Evolutionary conservation across 1,140 invertebrate genomes (phyloP).

Genomic region (Phthorimaea operculella): DNA sequence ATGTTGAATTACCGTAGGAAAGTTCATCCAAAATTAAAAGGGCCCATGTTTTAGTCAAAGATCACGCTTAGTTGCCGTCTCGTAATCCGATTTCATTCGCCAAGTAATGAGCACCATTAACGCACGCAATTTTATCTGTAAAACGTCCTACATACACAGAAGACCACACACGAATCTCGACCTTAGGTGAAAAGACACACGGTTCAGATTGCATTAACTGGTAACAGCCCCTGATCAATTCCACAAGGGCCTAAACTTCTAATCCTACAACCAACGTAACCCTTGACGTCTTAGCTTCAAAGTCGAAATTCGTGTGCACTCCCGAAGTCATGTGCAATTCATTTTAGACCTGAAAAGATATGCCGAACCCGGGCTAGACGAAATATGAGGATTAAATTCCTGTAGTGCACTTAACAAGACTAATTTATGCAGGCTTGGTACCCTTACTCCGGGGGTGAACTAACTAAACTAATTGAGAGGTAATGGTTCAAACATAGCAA

Average conservation of each 20-base stretch:
- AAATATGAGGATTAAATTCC: conserved; percentile 68
- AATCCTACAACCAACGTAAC: neutral
- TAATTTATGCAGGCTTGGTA: conserved; percentile 54
- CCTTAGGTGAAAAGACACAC: neutral
- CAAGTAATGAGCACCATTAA: conserved; percentile 48
- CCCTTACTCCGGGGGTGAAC: conserved; percentile 35
- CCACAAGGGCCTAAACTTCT: too few relatives aligned
- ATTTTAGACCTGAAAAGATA: conserved; percentile 53
- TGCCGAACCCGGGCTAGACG: conserved; percentile 55
- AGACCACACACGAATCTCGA: neutral
- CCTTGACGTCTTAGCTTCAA: neutral
- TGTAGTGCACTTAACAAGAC: conserved; percentile 62
- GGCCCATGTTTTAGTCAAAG: conserved; percentile 22
- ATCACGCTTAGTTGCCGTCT: conserved; percentile 35
- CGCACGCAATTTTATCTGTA: conserved; percentile 12
- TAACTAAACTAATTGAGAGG: conserved; percentile 64
- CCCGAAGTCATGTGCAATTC: conserved; percentile 29
- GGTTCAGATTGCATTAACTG: too few relatives aligned
- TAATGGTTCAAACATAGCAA: conserved; percentile 43
- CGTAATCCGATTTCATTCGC: conserved; percentile 45
- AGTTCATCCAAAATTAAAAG: conserved; percentile 32
- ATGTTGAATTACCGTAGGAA: neutral
- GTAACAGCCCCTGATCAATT: too few relatives aligned
- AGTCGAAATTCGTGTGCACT: conserved; percentile 30
- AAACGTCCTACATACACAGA: conserved; percentile 3